A percentile compares a stretch with the other conserved stretches of the same genome.
Conservation (phyloP, 2,113 vertebrate species). For the Struthio camelus region DNA sequence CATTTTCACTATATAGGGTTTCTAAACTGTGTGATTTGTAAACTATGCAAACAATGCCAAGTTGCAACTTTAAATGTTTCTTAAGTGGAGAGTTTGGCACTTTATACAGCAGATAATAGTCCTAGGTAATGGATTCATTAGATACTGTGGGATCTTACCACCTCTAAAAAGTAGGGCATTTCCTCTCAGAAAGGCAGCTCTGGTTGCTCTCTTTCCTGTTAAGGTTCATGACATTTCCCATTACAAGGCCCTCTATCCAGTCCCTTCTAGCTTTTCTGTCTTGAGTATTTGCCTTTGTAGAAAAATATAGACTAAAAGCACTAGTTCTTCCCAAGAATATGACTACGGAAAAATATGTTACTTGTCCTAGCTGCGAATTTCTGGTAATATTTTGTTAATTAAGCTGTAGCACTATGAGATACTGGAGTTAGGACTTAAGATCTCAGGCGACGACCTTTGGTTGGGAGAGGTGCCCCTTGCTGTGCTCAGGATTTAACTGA, state of each 20-base stretch:
- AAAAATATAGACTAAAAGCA: neutral
- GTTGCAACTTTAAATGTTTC: neutral
- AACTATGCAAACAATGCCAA: neutral
- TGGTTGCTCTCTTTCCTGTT: neutral
- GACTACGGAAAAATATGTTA: neutral
- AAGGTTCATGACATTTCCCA: neutral
- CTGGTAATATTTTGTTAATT: neutral
- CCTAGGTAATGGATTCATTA: neutral
- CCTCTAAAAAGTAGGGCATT: neutral
- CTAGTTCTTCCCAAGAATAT: neutral
- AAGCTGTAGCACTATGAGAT: neutral
- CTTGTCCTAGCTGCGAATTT: neutral
- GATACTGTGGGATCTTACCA: neutral
- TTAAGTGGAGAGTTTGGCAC: neutral
- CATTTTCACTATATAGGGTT: neutral
- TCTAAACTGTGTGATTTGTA: conserved; percentile 1
- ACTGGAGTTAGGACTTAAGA: neutral
- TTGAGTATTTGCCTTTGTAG: neutral
- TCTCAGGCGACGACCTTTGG: neutral
- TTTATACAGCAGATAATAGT: conserved; percentile 21
- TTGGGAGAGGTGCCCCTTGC: neutral
- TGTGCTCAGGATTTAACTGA: neutral
- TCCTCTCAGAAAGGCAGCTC: neutral
- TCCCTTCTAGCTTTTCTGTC: neutral
- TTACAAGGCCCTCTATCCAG: neutral